Percentiles rank a stretch among this genome's conserved stretches.
Evolutionary conservation across 2,797 vertebrate genomes (phyloP).

Genomic region (Galagoides demidoff): DNA sequence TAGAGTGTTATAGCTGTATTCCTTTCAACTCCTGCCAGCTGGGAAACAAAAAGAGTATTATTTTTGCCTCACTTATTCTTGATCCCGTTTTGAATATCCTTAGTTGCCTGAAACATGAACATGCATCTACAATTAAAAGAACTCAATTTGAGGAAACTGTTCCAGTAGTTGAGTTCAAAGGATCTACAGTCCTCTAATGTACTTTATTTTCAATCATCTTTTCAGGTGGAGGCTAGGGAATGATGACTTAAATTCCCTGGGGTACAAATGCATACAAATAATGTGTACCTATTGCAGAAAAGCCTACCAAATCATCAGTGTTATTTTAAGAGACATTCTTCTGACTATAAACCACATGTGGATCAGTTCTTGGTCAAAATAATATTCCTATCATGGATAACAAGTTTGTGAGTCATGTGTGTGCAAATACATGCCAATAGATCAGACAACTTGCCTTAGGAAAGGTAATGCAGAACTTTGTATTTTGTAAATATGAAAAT

Average conservation of each 20-base stretch:
- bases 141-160: neutral
- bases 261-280: neutral
- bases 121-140: neutral
- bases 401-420: neutral
- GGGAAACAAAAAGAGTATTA: slow-evolving; percentile 36
- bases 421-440: neutral
- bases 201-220: neutral
- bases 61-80: slow-evolving; percentile 65
- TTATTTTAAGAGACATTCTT: neutral
- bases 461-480: neutral
- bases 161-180: neutral
- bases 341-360: neutral
- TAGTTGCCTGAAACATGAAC: slow-evolving; percentile 31
- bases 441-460: neutral
- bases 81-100: slow-evolving; percentile 42
- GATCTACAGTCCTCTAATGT: neutral
- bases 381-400: neutral
- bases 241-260: neutral
- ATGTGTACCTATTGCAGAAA: neutral
- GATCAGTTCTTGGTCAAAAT: neutral
- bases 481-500: neutral
- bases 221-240: neutral
- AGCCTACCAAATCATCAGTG: neutral
- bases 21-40: slow-evolving; percentile 53
- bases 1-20: slow-evolving; percentile 46